Percentiles rank a stretch among this genome's conserved stretches.
These are phyloP conservation scores for Halocynthia aurantium DNA, from an alignment of 23 tunicate genomes.

Conservation along the genomic window DNA sequence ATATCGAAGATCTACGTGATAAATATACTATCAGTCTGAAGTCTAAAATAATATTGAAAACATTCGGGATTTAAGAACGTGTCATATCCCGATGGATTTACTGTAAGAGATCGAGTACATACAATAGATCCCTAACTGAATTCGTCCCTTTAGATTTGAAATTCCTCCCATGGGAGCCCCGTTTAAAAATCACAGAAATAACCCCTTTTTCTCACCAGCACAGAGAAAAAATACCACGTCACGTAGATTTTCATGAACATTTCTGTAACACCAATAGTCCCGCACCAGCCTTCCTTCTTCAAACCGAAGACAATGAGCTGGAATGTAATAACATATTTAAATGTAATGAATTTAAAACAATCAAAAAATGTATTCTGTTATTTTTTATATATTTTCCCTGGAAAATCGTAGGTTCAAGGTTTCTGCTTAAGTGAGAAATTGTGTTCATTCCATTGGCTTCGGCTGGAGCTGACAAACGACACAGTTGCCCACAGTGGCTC, in stretches of 20 bases:
- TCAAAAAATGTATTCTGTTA: too few species aligned
- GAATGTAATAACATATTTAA: not conserved
- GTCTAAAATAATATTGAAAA: not conserved
- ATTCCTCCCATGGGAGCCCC: not conserved
- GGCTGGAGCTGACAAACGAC: too few species aligned
- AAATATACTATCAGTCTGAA: too few species aligned
- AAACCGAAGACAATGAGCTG: constrained; percentile 34
- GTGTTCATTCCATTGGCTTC: too few species aligned
- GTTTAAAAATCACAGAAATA: not conserved
- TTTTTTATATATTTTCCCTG: too few species aligned
- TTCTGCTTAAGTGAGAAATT: too few species aligned
- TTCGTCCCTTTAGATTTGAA: not conserved
- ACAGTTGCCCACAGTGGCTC: too few species aligned
- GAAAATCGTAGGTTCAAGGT: too few species aligned
- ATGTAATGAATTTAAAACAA: not conserved
- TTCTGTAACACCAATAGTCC: constrained; percentile 11
- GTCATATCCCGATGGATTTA: not conserved
- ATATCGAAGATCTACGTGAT: too few species aligned
- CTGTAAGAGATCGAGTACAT: not conserved
- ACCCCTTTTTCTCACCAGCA: constrained; percentile 45
- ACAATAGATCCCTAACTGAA: not conserved
- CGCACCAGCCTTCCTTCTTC: not conserved
- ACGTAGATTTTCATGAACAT: constrained; percentile 34
- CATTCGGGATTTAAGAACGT: not conserved
- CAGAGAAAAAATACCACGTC: constrained; percentile 55